Conservation (phyloP, 2,113 vertebrate species). For the Austrofundulus limnaeus region DNA sequence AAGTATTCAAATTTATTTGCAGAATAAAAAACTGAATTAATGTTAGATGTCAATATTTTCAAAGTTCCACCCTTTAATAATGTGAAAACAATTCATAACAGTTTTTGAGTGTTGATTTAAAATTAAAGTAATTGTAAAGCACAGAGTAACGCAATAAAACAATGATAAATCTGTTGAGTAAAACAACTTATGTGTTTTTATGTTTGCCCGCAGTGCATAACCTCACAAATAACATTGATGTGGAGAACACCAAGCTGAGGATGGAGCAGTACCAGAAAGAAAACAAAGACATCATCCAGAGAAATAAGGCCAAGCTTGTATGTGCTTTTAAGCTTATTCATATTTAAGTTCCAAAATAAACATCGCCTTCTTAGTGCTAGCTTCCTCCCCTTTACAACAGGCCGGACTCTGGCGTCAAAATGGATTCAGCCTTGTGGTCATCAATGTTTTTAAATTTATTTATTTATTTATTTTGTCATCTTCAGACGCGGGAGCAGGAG, state of each 20-base stretch:
- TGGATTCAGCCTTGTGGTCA: no score
- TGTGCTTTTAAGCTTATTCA: conserved; percentile 1
- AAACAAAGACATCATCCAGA: conserved; percentile 95
- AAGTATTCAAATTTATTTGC: no score
- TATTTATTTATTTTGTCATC: conserved; percentile 4
- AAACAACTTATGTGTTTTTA: neutral
- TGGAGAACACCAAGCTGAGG: conserved; percentile 92
- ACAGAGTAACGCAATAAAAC: no score
- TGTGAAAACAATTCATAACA: no score
- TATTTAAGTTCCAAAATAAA: no score
- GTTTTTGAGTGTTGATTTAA: no score
- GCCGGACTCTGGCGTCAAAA: neutral
- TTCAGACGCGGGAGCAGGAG: conserved; percentile 93
- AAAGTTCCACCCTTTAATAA: no score
- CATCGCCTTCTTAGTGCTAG: neutral
- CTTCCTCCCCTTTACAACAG: neutral
- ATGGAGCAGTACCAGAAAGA: conserved; percentile 97
- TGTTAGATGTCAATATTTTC: no score
- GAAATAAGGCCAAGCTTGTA: conserved; percentile 94
- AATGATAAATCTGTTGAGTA: neutral
- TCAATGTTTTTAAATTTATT: no score
- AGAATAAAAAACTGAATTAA: no score
- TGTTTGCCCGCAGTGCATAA: conserved; percentile 84
- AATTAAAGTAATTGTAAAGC: no score
- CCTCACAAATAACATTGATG: conserved; percentile 93